Evolutionary conservation across 1,140 invertebrate genomes (phyloP).

Genomic region (Diorhabda carinulata): DNA sequence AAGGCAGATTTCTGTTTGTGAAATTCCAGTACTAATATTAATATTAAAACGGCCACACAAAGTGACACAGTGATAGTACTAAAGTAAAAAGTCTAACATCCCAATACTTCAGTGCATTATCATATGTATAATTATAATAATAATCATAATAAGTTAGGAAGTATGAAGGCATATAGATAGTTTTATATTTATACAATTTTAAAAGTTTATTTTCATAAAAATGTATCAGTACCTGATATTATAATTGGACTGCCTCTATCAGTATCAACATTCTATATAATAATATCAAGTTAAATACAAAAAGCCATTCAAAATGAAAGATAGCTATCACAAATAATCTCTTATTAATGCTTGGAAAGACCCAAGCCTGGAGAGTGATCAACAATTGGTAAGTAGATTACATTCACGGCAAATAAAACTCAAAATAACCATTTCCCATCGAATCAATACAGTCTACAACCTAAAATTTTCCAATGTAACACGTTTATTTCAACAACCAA

Average conservation of each 20-base stretch:
- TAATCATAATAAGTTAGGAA: slow-evolving; percentile 47
- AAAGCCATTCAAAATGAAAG: slow-evolving; percentile 40
- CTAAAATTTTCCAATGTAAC: too few species aligned
- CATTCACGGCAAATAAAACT: neutral
- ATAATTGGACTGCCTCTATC: slow-evolving; percentile 6
- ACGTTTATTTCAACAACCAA: too few species aligned
- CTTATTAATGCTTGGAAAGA: slow-evolving; percentile 32
- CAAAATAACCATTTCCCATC: too few species aligned
- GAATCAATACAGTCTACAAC: too few species aligned
- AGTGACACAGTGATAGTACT: slow-evolving; percentile 46
- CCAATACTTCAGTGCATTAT: slow-evolving; percentile 50
- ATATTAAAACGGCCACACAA: slow-evolving; percentile 45
- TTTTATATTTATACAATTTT: slow-evolving; percentile 45
- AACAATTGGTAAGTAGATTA: slow-evolving; percentile 26
- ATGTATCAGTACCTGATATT: slow-evolving; percentile 30
- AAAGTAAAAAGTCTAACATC: slow-evolving; percentile 50
- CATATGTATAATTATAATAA: slow-evolving; percentile 44
- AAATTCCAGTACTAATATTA: slow-evolving; percentile 38
- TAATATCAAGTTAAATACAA: slow-evolving; percentile 35
- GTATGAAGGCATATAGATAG: slow-evolving; percentile 50
- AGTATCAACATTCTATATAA: slow-evolving; percentile 14
- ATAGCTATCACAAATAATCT: slow-evolving; percentile 45
- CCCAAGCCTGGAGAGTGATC: slow-evolving; percentile 38
- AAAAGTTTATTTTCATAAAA: slow-evolving; percentile 36
- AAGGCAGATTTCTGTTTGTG: slow-evolving; percentile 19